Percentiles rank a stretch among this genome's conserved stretches.
Conservation (phyloP, 2,797 vertebrate species). For the Aeoliscus strigatus region DNA sequence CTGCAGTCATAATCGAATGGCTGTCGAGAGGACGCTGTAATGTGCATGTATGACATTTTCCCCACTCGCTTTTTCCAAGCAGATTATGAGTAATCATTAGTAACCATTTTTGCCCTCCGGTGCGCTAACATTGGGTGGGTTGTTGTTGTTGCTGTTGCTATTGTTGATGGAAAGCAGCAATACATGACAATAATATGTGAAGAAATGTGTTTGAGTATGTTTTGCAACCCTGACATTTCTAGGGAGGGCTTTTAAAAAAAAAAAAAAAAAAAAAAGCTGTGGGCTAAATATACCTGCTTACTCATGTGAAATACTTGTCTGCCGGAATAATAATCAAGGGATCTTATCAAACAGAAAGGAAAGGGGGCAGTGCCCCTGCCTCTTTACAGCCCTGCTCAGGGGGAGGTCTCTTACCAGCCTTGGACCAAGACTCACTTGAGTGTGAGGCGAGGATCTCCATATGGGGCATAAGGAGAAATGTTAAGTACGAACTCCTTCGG, state of each 20-base stretch:
- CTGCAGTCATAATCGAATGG: conserved; percentile 36
- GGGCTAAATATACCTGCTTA: conserved; percentile 16
- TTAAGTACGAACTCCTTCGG: conserved; percentile 99
- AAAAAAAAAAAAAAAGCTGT: conserved; percentile 24
- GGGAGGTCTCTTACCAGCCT: conserved; percentile 78
- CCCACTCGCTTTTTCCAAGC: conserved; percentile 41
- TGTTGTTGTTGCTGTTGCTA: conserved; percentile 40
- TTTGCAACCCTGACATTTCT: conserved; percentile 31
- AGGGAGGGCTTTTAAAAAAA: conserved; percentile 21
- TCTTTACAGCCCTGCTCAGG: conserved; percentile 74
- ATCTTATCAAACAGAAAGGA: conserved; percentile 2
- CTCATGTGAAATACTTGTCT: conserved; percentile 19
- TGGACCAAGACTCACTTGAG: conserved; percentile 99
- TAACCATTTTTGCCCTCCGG: conserved; percentile 49
- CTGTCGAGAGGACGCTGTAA: conserved; percentile 33
- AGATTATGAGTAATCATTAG: conserved; percentile 67
- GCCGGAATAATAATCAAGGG: conserved; percentile 11
- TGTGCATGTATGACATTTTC: conserved; percentile 56
- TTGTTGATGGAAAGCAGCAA: conserved; percentile 32
- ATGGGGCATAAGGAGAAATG: conserved; percentile 99
- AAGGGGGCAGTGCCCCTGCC: conserved; percentile 48
- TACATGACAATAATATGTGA: conserved; percentile 21
- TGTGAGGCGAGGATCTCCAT: conserved; percentile 98
- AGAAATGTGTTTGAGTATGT: conserved; percentile 35
- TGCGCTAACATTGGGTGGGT: conserved; percentile 30